Conservation (phyloP, 2,888 invertebrate genomes). For the Amaurobius ferox region DNA sequence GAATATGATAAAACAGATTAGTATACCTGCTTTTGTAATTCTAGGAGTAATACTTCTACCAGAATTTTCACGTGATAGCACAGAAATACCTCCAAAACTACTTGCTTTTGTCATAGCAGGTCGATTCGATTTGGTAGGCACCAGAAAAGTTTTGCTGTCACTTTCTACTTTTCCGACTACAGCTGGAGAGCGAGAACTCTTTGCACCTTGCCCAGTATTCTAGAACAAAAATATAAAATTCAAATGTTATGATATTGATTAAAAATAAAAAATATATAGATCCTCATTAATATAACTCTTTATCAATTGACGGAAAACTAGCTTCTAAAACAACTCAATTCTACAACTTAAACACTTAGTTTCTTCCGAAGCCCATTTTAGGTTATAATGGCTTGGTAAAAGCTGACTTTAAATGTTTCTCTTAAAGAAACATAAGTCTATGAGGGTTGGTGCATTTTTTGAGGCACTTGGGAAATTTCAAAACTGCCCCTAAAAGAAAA, state of each 20-base stretch:
- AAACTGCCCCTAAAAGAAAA: too few relatives aligned
- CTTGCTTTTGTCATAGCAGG: slow-evolving; percentile 87
- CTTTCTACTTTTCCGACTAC: slow-evolving; percentile 45
- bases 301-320: too few relatives aligned
- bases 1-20: too few relatives aligned
- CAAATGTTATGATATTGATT: not conserved
- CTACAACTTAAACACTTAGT: too few relatives aligned
- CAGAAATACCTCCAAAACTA: slow-evolving; percentile 87
- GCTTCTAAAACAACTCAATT: too few relatives aligned
- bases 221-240: slow-evolving; percentile 13
- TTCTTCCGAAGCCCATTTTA: too few relatives aligned
- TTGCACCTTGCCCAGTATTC: slow-evolving; percentile 27
- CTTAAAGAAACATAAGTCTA: too few relatives aligned
- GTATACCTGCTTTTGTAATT: slow-evolving; percentile 86
- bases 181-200: slow-evolving; percentile 10
- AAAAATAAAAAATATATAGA: not conserved
- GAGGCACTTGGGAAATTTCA: too few relatives aligned
- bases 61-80: slow-evolving; percentile 52
- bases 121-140: slow-evolving; percentile 48
- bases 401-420: too few relatives aligned
- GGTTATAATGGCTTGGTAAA: too few relatives aligned
- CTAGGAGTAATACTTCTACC: slow-evolving; percentile 80
- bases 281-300: not conserved
- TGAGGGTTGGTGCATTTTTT: too few relatives aligned
- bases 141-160: slow-evolving; percentile 50